Evolutionary conservation across 2,113 vertebrate species (phyloP).

Genomic region (Mola mola): DNA sequence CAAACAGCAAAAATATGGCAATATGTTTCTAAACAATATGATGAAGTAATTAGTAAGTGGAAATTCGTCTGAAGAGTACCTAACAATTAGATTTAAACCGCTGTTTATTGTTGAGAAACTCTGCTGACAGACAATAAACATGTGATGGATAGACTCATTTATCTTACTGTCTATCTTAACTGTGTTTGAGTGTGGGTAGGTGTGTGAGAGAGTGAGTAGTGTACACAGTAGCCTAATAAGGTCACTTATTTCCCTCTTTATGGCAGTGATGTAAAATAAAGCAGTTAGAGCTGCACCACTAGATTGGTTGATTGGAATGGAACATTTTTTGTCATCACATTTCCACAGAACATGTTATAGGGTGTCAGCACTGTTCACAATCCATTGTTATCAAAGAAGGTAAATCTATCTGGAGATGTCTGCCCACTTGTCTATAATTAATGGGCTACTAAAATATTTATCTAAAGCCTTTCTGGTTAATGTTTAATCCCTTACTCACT

Average conservation of each 20-base stretch:
- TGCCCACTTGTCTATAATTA: constrained; percentile 60
- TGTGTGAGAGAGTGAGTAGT: background rate
- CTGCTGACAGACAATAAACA: constrained; percentile 15
- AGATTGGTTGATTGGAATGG: constrained; percentile 23
- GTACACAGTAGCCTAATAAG: constrained; percentile 11
- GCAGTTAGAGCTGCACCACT: constrained; percentile 10
- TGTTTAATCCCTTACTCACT: constrained; percentile 56
- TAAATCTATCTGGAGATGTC: constrained; percentile 46
- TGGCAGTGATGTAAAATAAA: constrained; percentile 43
- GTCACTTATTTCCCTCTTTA: constrained; percentile 15
- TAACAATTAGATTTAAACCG: constrained; percentile 26
- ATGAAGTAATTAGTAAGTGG: too few species aligned
- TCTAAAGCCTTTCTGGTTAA: constrained; percentile 51
- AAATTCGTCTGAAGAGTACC: constrained; percentile 16
- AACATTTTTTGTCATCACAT: constrained; percentile 22
- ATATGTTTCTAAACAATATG: too few species aligned
- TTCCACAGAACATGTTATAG: background rate
- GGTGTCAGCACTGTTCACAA: constrained; percentile 14
- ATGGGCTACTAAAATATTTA: constrained; percentile 73
- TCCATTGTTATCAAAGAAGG: constrained; percentile 37
- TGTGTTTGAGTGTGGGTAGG: constrained; percentile 1
- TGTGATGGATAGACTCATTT: constrained; percentile 13
- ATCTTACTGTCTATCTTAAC: constrained; percentile 14
- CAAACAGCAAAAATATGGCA: too few species aligned
- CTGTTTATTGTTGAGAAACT: constrained; percentile 41